These are phyloP conservation scores for Sebastes aleutianus DNA, from an alignment of 2,797 vertebrate species.

Conservation along the genomic window DNA sequence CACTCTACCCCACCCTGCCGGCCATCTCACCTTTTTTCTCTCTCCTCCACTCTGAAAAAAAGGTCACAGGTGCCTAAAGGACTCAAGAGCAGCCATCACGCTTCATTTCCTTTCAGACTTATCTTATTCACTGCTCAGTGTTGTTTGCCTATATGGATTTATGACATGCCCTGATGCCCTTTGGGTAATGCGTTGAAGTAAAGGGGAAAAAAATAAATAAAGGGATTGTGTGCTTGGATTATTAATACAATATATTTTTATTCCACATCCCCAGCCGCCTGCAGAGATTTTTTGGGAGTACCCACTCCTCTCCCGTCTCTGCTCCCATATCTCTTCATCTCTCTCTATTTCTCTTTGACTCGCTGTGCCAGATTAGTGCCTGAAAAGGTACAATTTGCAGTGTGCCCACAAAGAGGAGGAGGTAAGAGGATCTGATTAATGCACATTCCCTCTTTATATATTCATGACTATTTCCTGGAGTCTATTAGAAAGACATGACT, in stretches of 20 bases:
- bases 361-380: conserved; percentile 38
- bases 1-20: not conserved
- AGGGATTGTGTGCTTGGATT: not conserved
- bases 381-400: conserved; percentile 51
- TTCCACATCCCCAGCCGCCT: not conserved
- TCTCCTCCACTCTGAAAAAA: not conserved
- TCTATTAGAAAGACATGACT: conserved; percentile 72
- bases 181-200: conserved; percentile 10
- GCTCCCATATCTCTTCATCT: not conserved
- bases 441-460: conserved; percentile 55
- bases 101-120: conserved; percentile 24
- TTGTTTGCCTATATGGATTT: conserved; percentile 18
- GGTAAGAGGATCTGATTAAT: conserved; percentile 63
- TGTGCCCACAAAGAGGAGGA: conserved; percentile 41
- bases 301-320: not conserved
- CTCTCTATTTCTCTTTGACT: not conserved
- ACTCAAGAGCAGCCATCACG: conserved; percentile 6
- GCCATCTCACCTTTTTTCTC: not conserved
- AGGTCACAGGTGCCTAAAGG: conserved; percentile 18
- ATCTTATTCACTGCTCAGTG: conserved; percentile 15
- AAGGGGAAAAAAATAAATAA: not conserved
- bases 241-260: conserved; percentile 17
- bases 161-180: conserved; percentile 6
- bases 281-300: not conserved
- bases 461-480: conserved; percentile 69